Evolutionary conservation across 2,888 invertebrate genomes (phyloP).

Genomic region (Rhagium mordax): DNA sequence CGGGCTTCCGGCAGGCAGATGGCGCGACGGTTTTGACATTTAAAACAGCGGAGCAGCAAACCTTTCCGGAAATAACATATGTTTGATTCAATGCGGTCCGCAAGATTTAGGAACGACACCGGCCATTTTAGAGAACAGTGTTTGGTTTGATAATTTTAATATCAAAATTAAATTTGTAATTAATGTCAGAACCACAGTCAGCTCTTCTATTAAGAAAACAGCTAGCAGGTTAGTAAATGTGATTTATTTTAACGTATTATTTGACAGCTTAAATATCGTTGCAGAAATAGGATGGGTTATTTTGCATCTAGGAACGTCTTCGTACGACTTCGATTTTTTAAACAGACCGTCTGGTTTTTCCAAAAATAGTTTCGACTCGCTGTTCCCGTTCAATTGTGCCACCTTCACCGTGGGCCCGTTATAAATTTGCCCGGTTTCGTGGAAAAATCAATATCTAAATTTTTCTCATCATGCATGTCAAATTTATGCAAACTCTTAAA

Average conservation of each 20-base stretch:
- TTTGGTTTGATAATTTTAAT: constrained; percentile 67
- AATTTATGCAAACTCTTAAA: constrained; percentile 36
- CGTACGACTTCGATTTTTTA: constrained; percentile 55
- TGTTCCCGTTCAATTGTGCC: constrained; percentile 40
- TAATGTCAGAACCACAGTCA: constrained; percentile 97
- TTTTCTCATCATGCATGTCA: constrained; percentile 45
- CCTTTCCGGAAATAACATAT: constrained; percentile 69
- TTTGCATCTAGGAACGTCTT: constrained; percentile 50
- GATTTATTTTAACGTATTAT: constrained; percentile 34
- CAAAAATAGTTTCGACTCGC: constrained; percentile 51
- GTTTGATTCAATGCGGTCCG: constrained; percentile 66
- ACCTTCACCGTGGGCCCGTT: neutral
- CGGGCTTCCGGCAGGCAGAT: constrained; percentile 33
- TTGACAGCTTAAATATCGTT: constrained; percentile 33
- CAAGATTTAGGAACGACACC: constrained; percentile 68
- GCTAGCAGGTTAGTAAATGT: constrained; percentile 86
- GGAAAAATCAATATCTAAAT: constrained; percentile 49
- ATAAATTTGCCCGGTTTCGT: constrained; percentile 22
- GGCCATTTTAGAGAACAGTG: constrained; percentile 81
- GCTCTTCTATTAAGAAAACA: constrained; percentile 95
- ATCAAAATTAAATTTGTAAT: constrained; percentile 86
- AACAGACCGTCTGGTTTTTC: constrained; percentile 44
- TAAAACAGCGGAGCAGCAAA: constrained; percentile 57
- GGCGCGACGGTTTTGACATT: constrained; percentile 48
- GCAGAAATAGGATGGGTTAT: constrained; percentile 36